Evolutionary conservation across 35 echinoderm and acorn worm species (phyloP).

Genomic region (Antedon bifida): DNA sequence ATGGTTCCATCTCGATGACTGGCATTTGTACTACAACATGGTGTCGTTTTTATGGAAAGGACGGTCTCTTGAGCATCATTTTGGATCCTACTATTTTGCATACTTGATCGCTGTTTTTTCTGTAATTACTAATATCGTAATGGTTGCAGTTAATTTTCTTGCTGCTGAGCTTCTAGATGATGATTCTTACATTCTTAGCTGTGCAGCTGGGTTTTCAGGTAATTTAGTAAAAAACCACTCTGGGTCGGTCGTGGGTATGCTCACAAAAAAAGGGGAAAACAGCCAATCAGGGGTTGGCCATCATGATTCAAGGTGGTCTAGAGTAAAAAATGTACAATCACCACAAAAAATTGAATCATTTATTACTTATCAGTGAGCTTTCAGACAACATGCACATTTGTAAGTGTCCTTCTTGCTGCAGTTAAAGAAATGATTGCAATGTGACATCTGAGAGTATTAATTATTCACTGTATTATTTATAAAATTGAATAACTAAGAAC

Average conservation of each 20-base stretch:
- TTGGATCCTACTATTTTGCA: slow-evolving; percentile 73
- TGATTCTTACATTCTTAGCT: slow-evolving; percentile 42
- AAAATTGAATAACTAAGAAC: no score
- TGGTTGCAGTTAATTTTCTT: slow-evolving; percentile 72
- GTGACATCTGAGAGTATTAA: no score
- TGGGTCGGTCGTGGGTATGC: no score
- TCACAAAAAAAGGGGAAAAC: neutral
- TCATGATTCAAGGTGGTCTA: no score
- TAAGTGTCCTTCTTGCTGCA: no score
- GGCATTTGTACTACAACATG: slow-evolving; percentile 96
- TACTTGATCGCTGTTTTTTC: slow-evolving; percentile 78
- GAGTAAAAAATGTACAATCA: no score
- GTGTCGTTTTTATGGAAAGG: slow-evolving; percentile 92
- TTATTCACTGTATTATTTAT: no score
- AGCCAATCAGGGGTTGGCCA: no score
- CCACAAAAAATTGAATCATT: no score
- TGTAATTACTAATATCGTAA: slow-evolving; percentile 45
- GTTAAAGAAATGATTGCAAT: no score
- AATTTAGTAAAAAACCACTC: neutral
- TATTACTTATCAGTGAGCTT: no score
- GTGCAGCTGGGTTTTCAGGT: slow-evolving; percentile 97
- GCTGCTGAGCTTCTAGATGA: slow-evolving; percentile 59
- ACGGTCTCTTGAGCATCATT: slow-evolving; percentile 33
- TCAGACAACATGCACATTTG: no score
- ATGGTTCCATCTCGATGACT: slow-evolving; percentile 92